Conservation (phyloP, 1,140 invertebrate species). For the Parapsyche elsis region DNA sequence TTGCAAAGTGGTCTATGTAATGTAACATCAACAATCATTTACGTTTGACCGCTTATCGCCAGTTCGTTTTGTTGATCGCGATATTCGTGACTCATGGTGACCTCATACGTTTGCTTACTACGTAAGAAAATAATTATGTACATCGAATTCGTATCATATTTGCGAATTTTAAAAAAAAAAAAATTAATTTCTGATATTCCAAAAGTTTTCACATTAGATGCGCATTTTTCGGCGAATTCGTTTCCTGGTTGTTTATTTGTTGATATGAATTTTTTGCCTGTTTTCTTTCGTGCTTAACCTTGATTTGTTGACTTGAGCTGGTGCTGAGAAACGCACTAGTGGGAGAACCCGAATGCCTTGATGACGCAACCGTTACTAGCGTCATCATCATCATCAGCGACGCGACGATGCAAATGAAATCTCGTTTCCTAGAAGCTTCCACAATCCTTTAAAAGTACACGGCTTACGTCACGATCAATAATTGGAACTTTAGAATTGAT, state of each 20-base stretch:
- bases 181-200: too few relatives aligned
- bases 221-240: neutral
- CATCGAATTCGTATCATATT: too few relatives aligned
- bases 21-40: too few relatives aligned
- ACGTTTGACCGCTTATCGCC: too few relatives aligned
- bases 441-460: too few relatives aligned
- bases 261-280: neutral
- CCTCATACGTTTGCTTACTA: too few relatives aligned
- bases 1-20: neutral
- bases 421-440: neutral
- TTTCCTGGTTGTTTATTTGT: conserved; percentile 7
- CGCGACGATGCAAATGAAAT: neutral
- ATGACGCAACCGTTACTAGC: conserved; percentile 4
- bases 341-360: neutral
- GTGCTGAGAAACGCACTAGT: conserved; percentile 8
- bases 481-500: too few relatives aligned
- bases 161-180: too few relatives aligned
- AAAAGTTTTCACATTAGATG: neutral
- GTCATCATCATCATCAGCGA: neutral
- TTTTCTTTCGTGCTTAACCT: conserved; percentile 2
- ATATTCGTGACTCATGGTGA: too few relatives aligned
- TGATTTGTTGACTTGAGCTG: neutral
- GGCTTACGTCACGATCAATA: too few relatives aligned
- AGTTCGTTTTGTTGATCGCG: too few relatives aligned
- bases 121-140: too few relatives aligned